A percentile compares a stretch with the other conserved stretches of the same genome.
Conservation (phyloP, 2,888 invertebrate species). For the Nemurella pictetii region DNA sequence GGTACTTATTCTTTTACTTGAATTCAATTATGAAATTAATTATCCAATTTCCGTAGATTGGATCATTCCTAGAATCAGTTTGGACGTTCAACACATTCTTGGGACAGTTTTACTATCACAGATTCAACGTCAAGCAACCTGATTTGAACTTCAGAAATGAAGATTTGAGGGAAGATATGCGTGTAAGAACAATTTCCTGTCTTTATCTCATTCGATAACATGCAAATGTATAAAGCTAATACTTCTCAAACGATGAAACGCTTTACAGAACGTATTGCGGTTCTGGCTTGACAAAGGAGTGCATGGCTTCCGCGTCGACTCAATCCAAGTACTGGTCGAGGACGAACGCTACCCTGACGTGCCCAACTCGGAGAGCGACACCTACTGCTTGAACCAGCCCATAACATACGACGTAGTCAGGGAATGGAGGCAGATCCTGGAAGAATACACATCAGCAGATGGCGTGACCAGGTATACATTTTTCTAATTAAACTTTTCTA, state of each 20-base stretch:
- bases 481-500: no score
- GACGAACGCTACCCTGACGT: slow-evolving; percentile 51
- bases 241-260: no score
- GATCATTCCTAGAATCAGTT: slow-evolving; percentile 64
- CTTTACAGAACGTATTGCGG: slow-evolving; percentile 58
- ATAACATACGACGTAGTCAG: slow-evolving; percentile 60
- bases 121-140: slow-evolving; percentile 64
- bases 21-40: no score
- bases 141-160: slow-evolving; percentile 72
- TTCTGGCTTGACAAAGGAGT: slow-evolving; percentile 77
- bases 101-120: slow-evolving; percentile 70
- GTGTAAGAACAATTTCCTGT: slow-evolving; percentile 46
- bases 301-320: slow-evolving; percentile 75
- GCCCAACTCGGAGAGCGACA: slow-evolving; percentile 59
- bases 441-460: slow-evolving; percentile 54
- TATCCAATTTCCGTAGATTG: slow-evolving; percentile 44
- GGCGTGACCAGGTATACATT: slow-evolving; percentile 57
- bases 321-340: slow-evolving; percentile 47
- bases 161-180: slow-evolving; percentile 57
- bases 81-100: slow-evolving; percentile 69
- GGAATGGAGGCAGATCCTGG: slow-evolving; percentile 62
- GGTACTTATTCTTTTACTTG: no score
- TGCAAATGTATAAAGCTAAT: no score
- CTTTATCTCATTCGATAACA: no score
- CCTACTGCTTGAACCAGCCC: slow-evolving; percentile 64